Evolutionary conservation across 2,888 invertebrate species (phyloP), one percentile per base, ranked within the genome.

Genomic region (Agrotis ipsilon): DNA sequence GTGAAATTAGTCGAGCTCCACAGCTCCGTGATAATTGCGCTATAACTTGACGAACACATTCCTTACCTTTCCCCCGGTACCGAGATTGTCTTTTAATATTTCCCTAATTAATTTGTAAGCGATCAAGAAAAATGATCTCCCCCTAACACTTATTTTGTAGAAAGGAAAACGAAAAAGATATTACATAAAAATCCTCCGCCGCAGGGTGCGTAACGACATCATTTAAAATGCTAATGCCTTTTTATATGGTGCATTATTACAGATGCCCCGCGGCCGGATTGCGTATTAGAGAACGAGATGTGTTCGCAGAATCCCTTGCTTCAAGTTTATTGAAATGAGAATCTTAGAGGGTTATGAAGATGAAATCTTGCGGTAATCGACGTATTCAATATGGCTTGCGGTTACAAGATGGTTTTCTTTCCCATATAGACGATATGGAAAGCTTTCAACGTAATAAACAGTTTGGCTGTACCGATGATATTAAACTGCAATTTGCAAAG

Each of bases 201-300:
- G 21, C 52, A 13, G 67, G 72, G 75, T 71, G 78, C 75, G 80
- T 75, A 82, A 82, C 77, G 82, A 80, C 84, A 72, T 85, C 86
- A 88, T 91, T 91, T 91, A 88, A 87, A 90, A 89, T 91, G 90
- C 88, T 89, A 91, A 91, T 91, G 81, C 82, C 76, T 81, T 86
- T 76, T 85, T 86, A 84, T 85, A 86, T 81, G 81, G 79, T 86
- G 87, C 86, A 88, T 88, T 86, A 82, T 87, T 80, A 81, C 81
- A 75, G 72, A 85, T 82, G 74, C 68, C 82, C 78, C 64, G 68
- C 74, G 80, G 85, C 77, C 58, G 66, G 73, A 77, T 78, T 66
- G 80, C 70, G 77, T 64, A 72, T 66, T 75, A 69, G 52, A 60
- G 59, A 70, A 68, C 60, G 68, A 71, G 72, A 79, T 69, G 66